Percentiles rank a stretch among this genome's conserved stretches.
These are phyloP conservation scores for Sinella curviseta DNA, from an alignment of 1,140 invertebrate species.

Conservation along the genomic window DNA sequence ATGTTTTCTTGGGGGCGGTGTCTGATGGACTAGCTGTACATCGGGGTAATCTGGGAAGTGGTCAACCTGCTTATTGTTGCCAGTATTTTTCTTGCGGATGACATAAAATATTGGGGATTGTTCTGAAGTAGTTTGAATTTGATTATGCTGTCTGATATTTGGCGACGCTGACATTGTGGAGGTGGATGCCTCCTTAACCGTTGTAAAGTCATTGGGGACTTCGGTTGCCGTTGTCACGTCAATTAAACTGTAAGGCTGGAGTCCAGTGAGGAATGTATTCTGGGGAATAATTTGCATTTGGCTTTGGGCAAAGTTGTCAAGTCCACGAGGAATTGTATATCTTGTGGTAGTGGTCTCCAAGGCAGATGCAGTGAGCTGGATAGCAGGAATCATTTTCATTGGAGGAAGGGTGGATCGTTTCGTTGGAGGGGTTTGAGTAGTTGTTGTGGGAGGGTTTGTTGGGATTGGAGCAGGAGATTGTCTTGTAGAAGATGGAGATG, in stretches of 20 bases:
- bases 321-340: background rate
- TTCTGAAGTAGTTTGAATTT: background rate
- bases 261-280: background rate
- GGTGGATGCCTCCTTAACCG: background rate
- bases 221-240: background rate
- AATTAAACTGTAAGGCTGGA: background rate
- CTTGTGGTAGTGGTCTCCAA: background rate
- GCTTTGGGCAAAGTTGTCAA: background rate
- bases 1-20: background rate
- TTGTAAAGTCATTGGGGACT: background rate
- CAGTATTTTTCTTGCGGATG: constrained; percentile 7
- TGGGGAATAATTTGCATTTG: background rate
- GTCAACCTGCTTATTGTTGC: background rate
- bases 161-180: background rate
- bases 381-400: background rate
- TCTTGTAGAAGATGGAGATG: background rate
- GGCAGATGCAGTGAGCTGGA: background rate
- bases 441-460: background rate
- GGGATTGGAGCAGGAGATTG: background rate
- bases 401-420: background rate
- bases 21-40: background rate
- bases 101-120: background rate
- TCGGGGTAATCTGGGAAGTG: background rate
- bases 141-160: background rate
- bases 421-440: background rate